A percentile compares a stretch with the other conserved stretches of the same genome.
Evolutionary conservation across 2,797 vertebrate genomes (phyloP).

Genomic region (Coranthus polyacanthus): DNA sequence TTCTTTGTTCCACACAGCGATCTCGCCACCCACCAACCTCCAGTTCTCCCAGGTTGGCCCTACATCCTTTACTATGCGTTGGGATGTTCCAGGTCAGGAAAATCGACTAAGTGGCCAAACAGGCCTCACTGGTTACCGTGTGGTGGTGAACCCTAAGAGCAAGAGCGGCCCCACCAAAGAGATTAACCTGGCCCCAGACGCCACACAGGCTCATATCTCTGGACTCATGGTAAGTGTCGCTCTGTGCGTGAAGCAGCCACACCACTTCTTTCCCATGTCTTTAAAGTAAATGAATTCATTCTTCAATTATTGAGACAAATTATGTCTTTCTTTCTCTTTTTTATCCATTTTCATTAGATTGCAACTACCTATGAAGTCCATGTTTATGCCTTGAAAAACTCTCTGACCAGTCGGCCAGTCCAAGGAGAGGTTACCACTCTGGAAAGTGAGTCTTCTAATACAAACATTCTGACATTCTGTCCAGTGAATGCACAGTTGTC

Average conservation of each 20-base stretch:
- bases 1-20: slow-evolving; percentile 79
- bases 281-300: too few species aligned
- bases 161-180: slow-evolving; percentile 92
- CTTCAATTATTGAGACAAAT: neutral
- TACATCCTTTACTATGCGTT: slow-evolving; percentile 89
- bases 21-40: slow-evolving; percentile 92
- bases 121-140: slow-evolving; percentile 93
- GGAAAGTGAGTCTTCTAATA: slow-evolving; percentile 89
- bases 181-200: slow-evolving; percentile 92
- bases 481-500: neutral
- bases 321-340: neutral
- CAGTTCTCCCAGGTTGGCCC: slow-evolving; percentile 90
- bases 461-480: neutral
- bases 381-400: slow-evolving; percentile 93
- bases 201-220: slow-evolving; percentile 88
- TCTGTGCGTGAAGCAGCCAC: too few species aligned
- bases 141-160: slow-evolving; percentile 93
- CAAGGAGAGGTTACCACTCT: slow-evolving; percentile 91
- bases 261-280: too few species aligned
- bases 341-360: slow-evolving; percentile 80
- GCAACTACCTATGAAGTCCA: slow-evolving; percentile 94
- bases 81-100: slow-evolving; percentile 87
- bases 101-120: slow-evolving; percentile 86
- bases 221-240: slow-evolving; percentile 94
- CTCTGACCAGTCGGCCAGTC: slow-evolving; percentile 91